Evolutionary conservation across 1,140 invertebrate species (phyloP).

Genomic region (Manduca sexta): DNA sequence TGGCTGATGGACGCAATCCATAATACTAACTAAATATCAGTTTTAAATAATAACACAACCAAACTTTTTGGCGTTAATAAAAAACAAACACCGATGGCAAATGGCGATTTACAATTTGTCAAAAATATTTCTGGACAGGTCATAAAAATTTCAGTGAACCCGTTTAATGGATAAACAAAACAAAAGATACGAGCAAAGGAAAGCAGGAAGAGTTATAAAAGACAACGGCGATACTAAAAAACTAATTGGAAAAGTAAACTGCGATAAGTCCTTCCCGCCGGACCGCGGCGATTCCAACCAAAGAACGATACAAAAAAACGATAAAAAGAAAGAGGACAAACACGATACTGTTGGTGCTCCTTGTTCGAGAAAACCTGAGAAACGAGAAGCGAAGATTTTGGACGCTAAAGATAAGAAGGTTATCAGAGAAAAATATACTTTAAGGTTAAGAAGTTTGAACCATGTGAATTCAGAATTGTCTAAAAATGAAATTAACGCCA

Average conservation of each 20-base stretch:
- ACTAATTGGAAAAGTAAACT: not conserved
- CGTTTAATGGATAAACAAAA: not conserved
- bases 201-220: not conserved
- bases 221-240: conserved; percentile 1
- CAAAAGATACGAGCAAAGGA: not conserved
- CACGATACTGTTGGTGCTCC: not conserved
- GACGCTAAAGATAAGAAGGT: not conserved
- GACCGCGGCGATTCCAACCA: not conserved
- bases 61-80: too few species aligned
- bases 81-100: not conserved
- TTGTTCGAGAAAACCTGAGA: not conserved
- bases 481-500: not conserved
- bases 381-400: not conserved
- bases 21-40: too few species aligned
- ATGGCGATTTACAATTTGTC: too few species aligned
- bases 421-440: conserved; percentile 5
- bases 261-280: not conserved
- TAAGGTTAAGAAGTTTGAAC: not conserved
- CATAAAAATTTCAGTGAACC: too few species aligned
- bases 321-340: not conserved
- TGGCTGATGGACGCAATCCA: too few species aligned
- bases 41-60: too few species aligned
- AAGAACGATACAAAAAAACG: not conserved
- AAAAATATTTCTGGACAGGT: not conserved
- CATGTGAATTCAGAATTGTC: not conserved